These are phyloP conservation scores for Molossus molossus DNA, from an alignment of 2,797 vertebrate species.

Conservation along the genomic window DNA sequence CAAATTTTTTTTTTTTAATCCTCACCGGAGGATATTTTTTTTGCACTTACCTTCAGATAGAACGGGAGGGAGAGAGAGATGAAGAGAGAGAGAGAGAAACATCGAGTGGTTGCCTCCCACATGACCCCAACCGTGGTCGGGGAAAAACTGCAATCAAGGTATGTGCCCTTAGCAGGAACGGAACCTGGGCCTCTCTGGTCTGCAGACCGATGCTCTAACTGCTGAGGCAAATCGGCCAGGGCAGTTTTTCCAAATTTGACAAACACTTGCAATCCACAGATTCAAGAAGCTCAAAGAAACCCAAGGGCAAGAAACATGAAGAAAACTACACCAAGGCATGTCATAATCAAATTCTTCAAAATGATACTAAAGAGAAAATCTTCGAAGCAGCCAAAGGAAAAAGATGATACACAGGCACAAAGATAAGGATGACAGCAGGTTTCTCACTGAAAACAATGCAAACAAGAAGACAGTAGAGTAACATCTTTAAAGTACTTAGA, in stretches of 20 bases:
- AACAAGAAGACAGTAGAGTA: background rate
- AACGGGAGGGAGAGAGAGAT: too few species aligned
- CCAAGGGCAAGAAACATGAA: background rate
- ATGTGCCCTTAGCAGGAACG: too few species aligned
- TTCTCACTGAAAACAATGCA: background rate
- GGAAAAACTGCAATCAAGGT: too few species aligned
- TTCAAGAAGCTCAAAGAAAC: background rate
- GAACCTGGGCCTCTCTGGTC: too few species aligned
- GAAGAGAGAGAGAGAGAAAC: too few species aligned
- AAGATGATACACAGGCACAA: background rate
- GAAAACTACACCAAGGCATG: background rate
- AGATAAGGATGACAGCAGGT: background rate
- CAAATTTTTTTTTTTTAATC: too few species aligned
- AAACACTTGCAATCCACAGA: background rate
- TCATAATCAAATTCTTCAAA: background rate
- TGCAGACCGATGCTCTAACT: too few species aligned
- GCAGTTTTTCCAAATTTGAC: background rate
- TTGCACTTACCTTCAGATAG: too few species aligned
- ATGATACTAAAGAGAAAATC: background rate
- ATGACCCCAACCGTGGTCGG: too few species aligned
- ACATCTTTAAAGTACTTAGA: background rate
- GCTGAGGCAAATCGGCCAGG: too few species aligned
- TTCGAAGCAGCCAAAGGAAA: background rate
- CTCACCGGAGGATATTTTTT: too few species aligned
- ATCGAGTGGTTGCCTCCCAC: too few species aligned